Base-by-base conservation (phyloP, 2,888 invertebrate genomes). In the Pristionchus arcanus region DNA sequence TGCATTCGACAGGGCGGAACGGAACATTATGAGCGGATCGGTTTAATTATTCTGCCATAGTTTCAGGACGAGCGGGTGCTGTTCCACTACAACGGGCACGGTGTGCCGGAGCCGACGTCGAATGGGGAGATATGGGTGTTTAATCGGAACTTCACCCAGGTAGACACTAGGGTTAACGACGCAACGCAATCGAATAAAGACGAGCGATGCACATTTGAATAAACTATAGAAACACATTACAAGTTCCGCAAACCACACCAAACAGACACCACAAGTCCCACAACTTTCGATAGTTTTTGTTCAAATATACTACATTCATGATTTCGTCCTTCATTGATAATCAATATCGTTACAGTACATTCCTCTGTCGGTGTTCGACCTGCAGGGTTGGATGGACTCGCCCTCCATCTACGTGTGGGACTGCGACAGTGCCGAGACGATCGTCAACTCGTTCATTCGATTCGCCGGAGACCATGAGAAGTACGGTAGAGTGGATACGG, bases 341-440 rank as follows among this genome's bases (percentile, higher is more conserved):
- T 31, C 0, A 77, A 0, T 37, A 37, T 42, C 25, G 28, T 91
- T 92, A n/a, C 90, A 99, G 96, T 99, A 99, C 96, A 99, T 99
- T 96, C 99, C 99, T 83, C 96, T 99, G 95, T 99, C 98, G 89
- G 97, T 99, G 93, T 99, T 98, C 96, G 99, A 99, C 96, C 96
- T 99, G 90, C 99, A 99, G 96, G 97, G 97, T 5, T 99, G 99
- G 99, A 98, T 99, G 98, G 98, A 98, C 90, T 97, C 98, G 90
- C 99, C 99, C 0, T 98, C 98, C 88, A 98, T 99, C 92, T 99
- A 98, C 96, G 98, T 99, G 37, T 99, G 98, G 96, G 99, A 99
- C 96, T 99, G 99, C 96, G 98, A 98, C 90, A 98, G 98, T 96
- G 99, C 99, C 25, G 99, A 98, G 90, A 97, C 98, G 93, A 98